Evolutionary conservation across 2,888 invertebrate genomes (phyloP).

Genomic region (Xylota segnis): DNA sequence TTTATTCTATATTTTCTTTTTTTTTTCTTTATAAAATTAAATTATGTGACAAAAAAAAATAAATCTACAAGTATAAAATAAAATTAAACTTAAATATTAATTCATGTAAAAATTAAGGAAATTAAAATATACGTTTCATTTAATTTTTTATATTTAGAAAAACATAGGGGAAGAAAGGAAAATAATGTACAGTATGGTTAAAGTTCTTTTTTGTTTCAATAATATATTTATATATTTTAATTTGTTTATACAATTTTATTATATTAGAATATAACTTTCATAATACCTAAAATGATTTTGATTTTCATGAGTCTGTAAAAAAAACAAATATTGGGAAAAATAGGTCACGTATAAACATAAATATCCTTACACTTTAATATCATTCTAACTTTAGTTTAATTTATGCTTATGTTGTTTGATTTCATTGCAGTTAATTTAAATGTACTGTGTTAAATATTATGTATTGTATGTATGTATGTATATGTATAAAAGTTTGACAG

Average conservation of each 20-base stretch:
- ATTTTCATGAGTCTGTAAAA: conserved; percentile 40
- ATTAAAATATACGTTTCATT: conserved; percentile 59
- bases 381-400: conserved; percentile 29
- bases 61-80: conserved; percentile 54
- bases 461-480: conserved; percentile 18
- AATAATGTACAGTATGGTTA: conserved; percentile 69
- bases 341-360: conserved; percentile 51
- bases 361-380: conserved; percentile 59
- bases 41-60: conserved; percentile 61
- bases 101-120: conserved; percentile 70
- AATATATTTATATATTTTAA: conserved; percentile 20
- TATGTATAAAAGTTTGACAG: conserved; percentile 50
- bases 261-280: conserved; percentile 33
- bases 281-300: conserved; percentile 57
- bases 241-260: conserved; percentile 63
- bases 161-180: conserved; percentile 44
- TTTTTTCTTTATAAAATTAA: conserved; percentile 61
- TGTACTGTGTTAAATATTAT: conserved; percentile 28
- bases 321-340: conserved; percentile 29
- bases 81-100: conserved; percentile 67
- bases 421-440: conserved; percentile 32
- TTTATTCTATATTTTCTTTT: conserved; percentile 31
- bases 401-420: conserved; percentile 19
- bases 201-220: conserved; percentile 29
- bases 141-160: conserved; percentile 28